phyloP scores from a whole-genome alignment of 2,888 invertebrate genomes.

The Elysia crispata region DNA sequence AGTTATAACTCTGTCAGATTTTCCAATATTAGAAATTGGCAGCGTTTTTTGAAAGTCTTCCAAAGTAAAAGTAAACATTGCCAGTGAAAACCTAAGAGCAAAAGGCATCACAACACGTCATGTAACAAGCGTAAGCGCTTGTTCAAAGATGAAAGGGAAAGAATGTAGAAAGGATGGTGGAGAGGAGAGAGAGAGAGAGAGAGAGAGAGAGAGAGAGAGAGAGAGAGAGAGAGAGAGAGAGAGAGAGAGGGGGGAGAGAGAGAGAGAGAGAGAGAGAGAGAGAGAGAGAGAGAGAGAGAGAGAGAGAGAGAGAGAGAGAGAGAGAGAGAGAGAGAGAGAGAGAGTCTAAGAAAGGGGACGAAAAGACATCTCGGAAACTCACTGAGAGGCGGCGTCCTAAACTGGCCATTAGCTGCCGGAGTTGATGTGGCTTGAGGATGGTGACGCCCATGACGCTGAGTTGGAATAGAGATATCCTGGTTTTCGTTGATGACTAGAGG shows the following conservation, averaged over 20 bases:
- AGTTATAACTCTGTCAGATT: too few species aligned
- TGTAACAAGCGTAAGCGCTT: too few species aligned
- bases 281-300: constrained; percentile 10
- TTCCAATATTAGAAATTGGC: too few species aligned
- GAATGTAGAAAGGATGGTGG: too few species aligned
- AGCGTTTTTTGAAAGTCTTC: too few species aligned
- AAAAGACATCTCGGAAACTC: constrained; percentile 41
- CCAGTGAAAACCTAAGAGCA: too few species aligned
- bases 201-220: constrained; percentile 34
- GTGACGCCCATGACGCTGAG: not conserved
- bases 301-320: constrained; percentile 34
- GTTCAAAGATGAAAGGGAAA: too few species aligned
- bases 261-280: not conserved
- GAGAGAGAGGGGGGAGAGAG: not conserved
- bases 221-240: constrained; percentile 43
- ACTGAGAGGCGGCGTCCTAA: constrained; percentile 56
- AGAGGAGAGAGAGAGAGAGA: not conserved
- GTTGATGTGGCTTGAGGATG: constrained; percentile 70
- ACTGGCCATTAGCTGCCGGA: constrained; percentile 65
- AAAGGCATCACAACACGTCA: too few species aligned
- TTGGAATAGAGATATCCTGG: constrained; percentile 43
- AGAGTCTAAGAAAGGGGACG: not conserved
- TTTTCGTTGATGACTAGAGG: constrained; percentile 61
- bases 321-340: constrained; percentile 38
- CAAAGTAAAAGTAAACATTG: too few species aligned